These are phyloP conservation scores for Brachirus orientalis DNA, from an alignment of 2,113 vertebrate species.

Conservation along the genomic window DNA sequence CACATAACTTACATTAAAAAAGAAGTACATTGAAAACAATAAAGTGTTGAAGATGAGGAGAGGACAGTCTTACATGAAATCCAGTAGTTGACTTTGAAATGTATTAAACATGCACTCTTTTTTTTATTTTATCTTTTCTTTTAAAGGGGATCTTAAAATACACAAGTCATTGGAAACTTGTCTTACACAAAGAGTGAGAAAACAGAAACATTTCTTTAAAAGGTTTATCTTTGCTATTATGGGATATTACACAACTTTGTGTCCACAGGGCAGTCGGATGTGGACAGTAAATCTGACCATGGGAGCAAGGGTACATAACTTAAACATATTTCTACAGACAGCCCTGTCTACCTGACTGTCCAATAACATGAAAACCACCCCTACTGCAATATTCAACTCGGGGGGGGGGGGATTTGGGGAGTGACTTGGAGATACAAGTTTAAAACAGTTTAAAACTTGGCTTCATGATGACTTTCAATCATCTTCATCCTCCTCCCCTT, in stretches of 20 bases:
- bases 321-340: constrained; percentile 49
- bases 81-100: constrained; percentile 85
- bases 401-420: constrained; percentile 41
- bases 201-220: constrained; percentile 73
- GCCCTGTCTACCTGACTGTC: constrained; percentile 72
- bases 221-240: constrained; percentile 68
- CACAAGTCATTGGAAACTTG: constrained; percentile 72
- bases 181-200: constrained; percentile 77
- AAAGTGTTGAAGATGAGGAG: constrained; percentile 69
- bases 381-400: constrained; percentile 89
- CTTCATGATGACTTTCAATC: constrained; percentile 81
- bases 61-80: constrained; percentile 79
- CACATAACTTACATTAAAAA: constrained; percentile 76
- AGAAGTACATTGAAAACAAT: constrained; percentile 62
- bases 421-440: constrained; percentile 82
- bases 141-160: constrained; percentile 74
- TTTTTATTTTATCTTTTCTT: constrained; percentile 64
- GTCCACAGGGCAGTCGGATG: constrained; percentile 74
- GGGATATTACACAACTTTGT: constrained; percentile 73
- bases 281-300: constrained; percentile 68
- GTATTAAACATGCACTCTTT: constrained; percentile 82
- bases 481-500: constrained; percentile 93
- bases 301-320: constrained; percentile 59
- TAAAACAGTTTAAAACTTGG: constrained; percentile 93
- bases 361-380: constrained; percentile 83